A percentile compares a stretch with the other conserved stretches of the same genome.
These are phyloP conservation scores for Oncorhynchus mykiss DNA, from an alignment of 2,113 vertebrate genomes.

Conservation along the genomic window DNA sequence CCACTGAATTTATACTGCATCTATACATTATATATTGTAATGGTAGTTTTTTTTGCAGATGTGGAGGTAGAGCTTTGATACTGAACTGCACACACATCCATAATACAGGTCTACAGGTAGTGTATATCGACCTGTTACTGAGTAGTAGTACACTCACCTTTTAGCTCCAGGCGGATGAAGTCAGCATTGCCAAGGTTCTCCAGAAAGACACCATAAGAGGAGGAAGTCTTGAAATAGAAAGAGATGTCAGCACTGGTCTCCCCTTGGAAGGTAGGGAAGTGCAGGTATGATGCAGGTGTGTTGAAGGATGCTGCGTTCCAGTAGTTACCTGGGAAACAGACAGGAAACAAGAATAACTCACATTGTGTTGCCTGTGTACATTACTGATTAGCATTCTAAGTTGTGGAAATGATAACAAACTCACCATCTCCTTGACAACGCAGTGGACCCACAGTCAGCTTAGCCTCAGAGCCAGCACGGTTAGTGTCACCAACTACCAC, in stretches of 20 bases:
- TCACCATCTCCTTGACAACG: slow-evolving; percentile 92
- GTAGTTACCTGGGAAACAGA: slow-evolving; percentile 79
- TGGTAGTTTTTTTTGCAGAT: too few species aligned
- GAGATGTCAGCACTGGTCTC: slow-evolving; percentile 93
- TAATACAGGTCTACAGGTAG: background rate
- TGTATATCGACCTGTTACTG: too few species aligned
- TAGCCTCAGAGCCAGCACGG: slow-evolving; percentile 89
- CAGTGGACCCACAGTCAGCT: slow-evolving; percentile 86
- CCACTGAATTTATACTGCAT: too few species aligned
- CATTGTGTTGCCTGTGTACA: background rate
- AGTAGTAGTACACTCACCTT: slow-evolving; percentile 75
- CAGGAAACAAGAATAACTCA: background rate
- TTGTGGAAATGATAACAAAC: slow-evolving; percentile 51
- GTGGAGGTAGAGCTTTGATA: background rate
- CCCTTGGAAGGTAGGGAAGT: slow-evolving; percentile 88
- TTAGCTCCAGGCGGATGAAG: slow-evolving; percentile 90
- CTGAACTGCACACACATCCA: background rate
- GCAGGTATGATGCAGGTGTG: slow-evolving; percentile 88
- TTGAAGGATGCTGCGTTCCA: slow-evolving; percentile 92
- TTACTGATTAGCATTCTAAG: too few species aligned
- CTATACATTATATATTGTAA: too few species aligned
- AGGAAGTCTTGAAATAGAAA: slow-evolving; percentile 96
- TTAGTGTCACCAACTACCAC: slow-evolving; percentile 86
- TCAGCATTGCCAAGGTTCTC: slow-evolving; percentile 87
- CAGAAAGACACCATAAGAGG: slow-evolving; percentile 87